Base-by-base conservation (phyloP, 2,797 vertebrate species). In the Molossus molossus region DNA sequence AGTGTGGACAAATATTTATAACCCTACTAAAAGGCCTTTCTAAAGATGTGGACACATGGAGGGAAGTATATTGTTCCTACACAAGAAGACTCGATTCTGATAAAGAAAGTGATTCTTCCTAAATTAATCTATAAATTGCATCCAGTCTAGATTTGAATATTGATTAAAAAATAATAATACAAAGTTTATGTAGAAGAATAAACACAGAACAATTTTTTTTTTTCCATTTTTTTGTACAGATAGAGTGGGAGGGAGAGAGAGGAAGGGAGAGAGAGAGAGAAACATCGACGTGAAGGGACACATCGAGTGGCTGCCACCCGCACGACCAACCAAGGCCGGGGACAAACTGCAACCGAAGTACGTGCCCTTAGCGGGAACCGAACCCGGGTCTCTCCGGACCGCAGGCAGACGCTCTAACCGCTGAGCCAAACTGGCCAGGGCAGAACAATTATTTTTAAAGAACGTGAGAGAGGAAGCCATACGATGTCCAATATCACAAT, bases 31-130 rank as follows among this genome's bases (percentile, higher is more conserved):
- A 85, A 50, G 3, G 60, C 37, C 84, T 84, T 85, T 58, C 53
- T 29, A 81, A 81, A 92, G 29, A 79, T 40, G 14, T 17, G 5
- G 21, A 60, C 76, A 89, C 75, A 33, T 17, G 13, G 21, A 80
- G 4, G 10, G 33, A 81, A 90, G 9, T 25, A 45, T 29, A 45
- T 53, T 27, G 37, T 53, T 96, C 53, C 64, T 70, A 11, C 20
- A 25, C 48, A 82, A 81, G 58, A 87, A 94, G 90, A 82, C 9
- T 90, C 60, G 76, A 17, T 65, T 33, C 60, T 64, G 15, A 82
- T 55, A 77, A 95, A 94, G 17, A 70, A 8, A 29, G 33, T 48
- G 17, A 86, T 55, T 80, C 48, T 60, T 50, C 14, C 20, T 67
- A 73, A 92, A 92, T 93, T 79, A 45, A 76, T 48, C 20, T 27